Evolutionary conservation across 2,888 invertebrate species (phyloP).

Genomic region (Spicauda simplicius): DNA sequence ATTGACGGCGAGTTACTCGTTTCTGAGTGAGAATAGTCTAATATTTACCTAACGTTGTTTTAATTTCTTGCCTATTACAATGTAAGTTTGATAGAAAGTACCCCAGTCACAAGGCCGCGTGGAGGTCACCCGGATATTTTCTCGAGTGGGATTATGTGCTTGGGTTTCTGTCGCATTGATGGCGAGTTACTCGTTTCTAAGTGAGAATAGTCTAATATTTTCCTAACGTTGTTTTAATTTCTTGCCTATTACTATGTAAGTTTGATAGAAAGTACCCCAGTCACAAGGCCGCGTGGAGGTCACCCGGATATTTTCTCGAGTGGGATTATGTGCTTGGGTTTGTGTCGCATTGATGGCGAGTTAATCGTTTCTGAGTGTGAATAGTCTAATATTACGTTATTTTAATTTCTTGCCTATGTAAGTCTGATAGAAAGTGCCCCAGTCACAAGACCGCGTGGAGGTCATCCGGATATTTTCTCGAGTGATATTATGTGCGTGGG

Average conservation of each 20-base stretch:
- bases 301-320: slow-evolving; percentile 63
- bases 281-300: slow-evolving; percentile 69
- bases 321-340: slow-evolving; percentile 25
- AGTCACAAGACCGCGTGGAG: slow-evolving; percentile 66
- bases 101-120: slow-evolving; percentile 60
- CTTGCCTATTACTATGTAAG: slow-evolving; percentile 45
- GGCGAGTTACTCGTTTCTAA: no score
- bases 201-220: no score
- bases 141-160: slow-evolving; percentile 35
- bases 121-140: slow-evolving; percentile 73
- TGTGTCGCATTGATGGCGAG: neutral
- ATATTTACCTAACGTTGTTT: slow-evolving; percentile 36
- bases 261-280: slow-evolving; percentile 66
- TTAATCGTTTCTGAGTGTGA: no score
- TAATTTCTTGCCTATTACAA: slow-evolving; percentile 42
- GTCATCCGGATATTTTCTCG: slow-evolving; percentile 67
- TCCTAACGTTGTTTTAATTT: slow-evolving; percentile 41
- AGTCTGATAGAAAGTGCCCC: slow-evolving; percentile 67
- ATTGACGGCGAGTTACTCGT: neutral
- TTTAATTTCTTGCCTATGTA: slow-evolving; percentile 44
- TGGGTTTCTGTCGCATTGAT: slow-evolving; percentile 1
- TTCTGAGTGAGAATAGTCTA: no score
- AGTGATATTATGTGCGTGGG: slow-evolving; percentile 26
- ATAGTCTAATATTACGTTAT: slow-evolving; percentile 32
- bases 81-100: slow-evolving; percentile 67